Conservation (phyloP, 1,140 invertebrate genomes). For the Hesperophylax magnus region DNA sequence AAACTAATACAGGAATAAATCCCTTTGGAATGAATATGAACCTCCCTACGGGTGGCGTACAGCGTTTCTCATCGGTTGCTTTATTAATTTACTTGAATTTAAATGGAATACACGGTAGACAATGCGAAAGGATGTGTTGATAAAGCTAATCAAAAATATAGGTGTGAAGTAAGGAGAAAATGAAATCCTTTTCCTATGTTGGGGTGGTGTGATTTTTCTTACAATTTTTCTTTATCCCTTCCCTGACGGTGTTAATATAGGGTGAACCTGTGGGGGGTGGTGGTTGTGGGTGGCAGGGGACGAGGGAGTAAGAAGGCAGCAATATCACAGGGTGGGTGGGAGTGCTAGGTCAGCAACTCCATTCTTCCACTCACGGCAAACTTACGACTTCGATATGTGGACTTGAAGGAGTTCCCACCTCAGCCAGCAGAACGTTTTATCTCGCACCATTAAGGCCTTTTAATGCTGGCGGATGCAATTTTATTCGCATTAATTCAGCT, state of each 20-base stretch:
- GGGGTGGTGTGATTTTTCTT: not conserved
- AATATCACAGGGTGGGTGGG: not conserved
- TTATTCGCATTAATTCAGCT: not conserved
- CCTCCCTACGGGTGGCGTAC: too few relatives aligned
- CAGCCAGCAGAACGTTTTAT: constrained; percentile 21
- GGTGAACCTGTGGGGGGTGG: not conserved
- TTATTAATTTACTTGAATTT: too few relatives aligned
- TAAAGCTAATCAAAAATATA: too few relatives aligned
- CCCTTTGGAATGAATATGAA: too few relatives aligned
- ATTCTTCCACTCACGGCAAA: constrained; percentile 24
- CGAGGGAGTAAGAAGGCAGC: too few relatives aligned
- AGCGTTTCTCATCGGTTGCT: not conserved
- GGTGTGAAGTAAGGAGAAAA: too few relatives aligned
- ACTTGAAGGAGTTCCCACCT: constrained; percentile 23
- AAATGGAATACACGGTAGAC: too few relatives aligned
- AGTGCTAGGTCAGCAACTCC: constrained; percentile 16
- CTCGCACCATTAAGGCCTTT: constrained; percentile 28
- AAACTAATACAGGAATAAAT: too few relatives aligned
- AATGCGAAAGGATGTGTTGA: too few relatives aligned
- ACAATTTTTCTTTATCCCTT: not conserved
- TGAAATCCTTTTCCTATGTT: too few relatives aligned
- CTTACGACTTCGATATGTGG: constrained; percentile 32
- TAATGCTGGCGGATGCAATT: constrained; percentile 27
- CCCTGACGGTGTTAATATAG: constrained; percentile 1
- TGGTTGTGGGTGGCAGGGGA: too few relatives aligned